These are phyloP conservation scores for Sphaeramia orbicularis DNA, from an alignment of 2,797 vertebrate species.

Conservation along the genomic window DNA sequence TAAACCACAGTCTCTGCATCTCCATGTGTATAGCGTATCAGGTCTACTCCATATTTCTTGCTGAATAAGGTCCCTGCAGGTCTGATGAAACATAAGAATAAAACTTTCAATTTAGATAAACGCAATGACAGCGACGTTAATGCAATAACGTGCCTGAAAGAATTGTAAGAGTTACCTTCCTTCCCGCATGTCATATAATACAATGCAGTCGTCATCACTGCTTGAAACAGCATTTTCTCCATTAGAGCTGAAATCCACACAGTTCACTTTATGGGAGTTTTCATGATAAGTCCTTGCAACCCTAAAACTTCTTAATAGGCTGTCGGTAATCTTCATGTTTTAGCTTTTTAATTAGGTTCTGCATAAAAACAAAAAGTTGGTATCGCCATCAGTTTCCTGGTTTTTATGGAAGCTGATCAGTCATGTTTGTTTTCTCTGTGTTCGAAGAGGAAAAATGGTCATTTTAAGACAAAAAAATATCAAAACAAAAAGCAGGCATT, in stretches of 20 bases:
- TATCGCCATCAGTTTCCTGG: no score
- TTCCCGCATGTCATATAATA: constrained; percentile 92
- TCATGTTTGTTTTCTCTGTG: no score
- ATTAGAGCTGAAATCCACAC: constrained; percentile 92
- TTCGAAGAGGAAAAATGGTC: no score
- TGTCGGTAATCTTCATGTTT: constrained; percentile 92
- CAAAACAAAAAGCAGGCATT: no score
- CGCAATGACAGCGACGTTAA: background rate
- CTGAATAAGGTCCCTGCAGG: constrained; percentile 91
- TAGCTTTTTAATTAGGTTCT: background rate
- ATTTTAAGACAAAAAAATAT: no score
- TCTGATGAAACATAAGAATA: constrained; percentile 68
- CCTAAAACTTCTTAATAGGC: constrained; percentile 91
- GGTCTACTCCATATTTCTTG: constrained; percentile 96
- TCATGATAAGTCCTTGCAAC: constrained; percentile 92
- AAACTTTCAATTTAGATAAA: no score
- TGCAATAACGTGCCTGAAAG: background rate
- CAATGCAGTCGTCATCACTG: constrained; percentile 94
- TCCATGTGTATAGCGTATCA: constrained; percentile 94
- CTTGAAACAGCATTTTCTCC: constrained; percentile 93
- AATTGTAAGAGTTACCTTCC: constrained; percentile 87
- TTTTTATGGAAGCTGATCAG: no score
- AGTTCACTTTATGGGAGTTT: constrained; percentile 92
- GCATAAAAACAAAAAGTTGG: no score
- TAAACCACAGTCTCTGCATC: constrained; percentile 91